Evolutionary conservation across 2,113 vertebrate genomes (phyloP), one percentile per base, ranked within the genome.

Genomic region (Trematomus loennbergii): DNA sequence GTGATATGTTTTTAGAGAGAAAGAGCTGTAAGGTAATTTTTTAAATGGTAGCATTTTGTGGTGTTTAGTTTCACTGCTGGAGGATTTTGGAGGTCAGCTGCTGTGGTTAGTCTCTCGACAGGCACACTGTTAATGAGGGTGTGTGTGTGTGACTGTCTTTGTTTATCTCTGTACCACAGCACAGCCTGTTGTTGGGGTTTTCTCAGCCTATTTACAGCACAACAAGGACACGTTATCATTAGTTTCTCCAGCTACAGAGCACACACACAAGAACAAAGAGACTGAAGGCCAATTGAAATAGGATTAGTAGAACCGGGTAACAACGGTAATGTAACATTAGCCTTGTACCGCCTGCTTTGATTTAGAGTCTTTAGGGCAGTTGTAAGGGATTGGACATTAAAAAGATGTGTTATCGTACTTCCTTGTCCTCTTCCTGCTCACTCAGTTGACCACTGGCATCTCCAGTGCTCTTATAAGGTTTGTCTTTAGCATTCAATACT

Each of bases 21-120:
- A 49, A 16, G 18, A 58, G 45, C 58, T 29, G 52, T 5, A 3
- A 49, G 25, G 40, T 70, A 25, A 18, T 48, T 69, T 40, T 55
- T 18, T 59, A 16, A 54, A 16, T 33, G 1, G 22, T 63, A 29
- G 58, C 52, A 25, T 84, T 63, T 55, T 36, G 66, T 5, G 17
- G 53, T 9, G 9, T 62, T 71, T 17, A 5, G n/a, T 59, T 62
- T 78, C 6, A 46, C 48, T 33, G 65, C 43, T 45, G 71, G 12
- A 77, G 59, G 71, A 54, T 78, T 78, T 71, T 75, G 64, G 84
- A 82, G 82, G 72, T 87, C 84, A 64, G 82, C 80, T 78, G 79
- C 72, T 48, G 75, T 11, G 33, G 57, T 78, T 81, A 49, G 65
- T 78, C 33, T 58, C 70, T 81, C 57, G 13, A 69, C 71, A 64